Conservation (phyloP, 2,888 invertebrate genomes). For the Minunthozetes semirufus region DNA sequence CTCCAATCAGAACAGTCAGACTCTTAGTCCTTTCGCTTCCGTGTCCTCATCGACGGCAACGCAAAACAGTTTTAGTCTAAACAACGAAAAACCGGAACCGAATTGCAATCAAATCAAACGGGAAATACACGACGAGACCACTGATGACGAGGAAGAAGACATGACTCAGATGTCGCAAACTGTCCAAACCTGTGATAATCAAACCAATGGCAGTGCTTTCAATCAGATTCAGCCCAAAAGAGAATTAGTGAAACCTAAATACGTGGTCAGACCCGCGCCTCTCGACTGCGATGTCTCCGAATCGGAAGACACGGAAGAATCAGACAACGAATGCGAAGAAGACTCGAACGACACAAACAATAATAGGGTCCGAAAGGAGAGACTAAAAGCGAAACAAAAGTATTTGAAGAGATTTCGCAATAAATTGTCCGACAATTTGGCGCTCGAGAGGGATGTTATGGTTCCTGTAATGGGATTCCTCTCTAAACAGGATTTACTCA, state of each 20-base stretch:
- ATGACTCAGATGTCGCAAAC: neutral
- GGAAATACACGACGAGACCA: constrained; percentile 34
- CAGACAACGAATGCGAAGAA: constrained; percentile 40
- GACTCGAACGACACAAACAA: constrained; percentile 40
- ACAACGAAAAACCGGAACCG: neutral
- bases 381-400: constrained; percentile 34
- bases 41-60: constrained; percentile 20
- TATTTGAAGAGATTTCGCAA: constrained; percentile 36
- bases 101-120: constrained; percentile 35
- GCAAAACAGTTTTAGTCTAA: neutral
- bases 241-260: constrained; percentile 42
- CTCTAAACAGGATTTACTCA: constrained; percentile 55
- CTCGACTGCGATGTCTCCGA: constrained; percentile 37
- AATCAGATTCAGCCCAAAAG: neutral
- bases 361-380: constrained; percentile 22
- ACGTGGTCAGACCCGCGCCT: constrained; percentile 44
- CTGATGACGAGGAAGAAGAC: constrained; percentile 36
- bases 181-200: constrained; percentile 19
- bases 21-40: constrained; percentile 11
- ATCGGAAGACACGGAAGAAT: constrained; percentile 34
- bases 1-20: neutral
- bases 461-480: constrained; percentile 50
- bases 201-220: neutral
- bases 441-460: constrained; percentile 48
- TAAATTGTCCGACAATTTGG: constrained; percentile 40